These are phyloP conservation scores for Gari tellinella DNA, from an alignment of 2,888 invertebrate species.

Conservation along the genomic window DNA sequence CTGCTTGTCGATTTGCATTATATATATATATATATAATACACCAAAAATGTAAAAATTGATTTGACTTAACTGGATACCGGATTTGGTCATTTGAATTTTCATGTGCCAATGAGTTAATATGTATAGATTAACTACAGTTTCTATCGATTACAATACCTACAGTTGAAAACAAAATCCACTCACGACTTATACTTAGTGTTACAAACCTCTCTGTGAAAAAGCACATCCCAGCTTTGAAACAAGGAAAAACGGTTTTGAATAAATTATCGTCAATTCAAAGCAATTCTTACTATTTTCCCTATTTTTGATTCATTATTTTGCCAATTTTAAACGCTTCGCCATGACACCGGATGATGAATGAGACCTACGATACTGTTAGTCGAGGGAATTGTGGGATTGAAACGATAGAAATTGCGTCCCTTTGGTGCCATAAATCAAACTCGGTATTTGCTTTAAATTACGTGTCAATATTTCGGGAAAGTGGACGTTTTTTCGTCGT, in stretches of 20 bases:
- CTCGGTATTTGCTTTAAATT: slow-evolving; percentile 66
- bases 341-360: slow-evolving; percentile 57
- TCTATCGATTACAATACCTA: too few species aligned
- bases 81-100: too few species aligned
- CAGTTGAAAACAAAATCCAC: too few species aligned
- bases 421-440: slow-evolving; percentile 60
- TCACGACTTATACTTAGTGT: too few species aligned
- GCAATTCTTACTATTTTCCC: slow-evolving; percentile 40
- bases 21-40: too few species aligned
- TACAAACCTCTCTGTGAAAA: too few species aligned
- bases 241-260: neutral
- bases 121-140: too few species aligned
- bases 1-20: too few species aligned
- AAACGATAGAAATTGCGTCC: slow-evolving; percentile 59
- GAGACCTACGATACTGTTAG: slow-evolving; percentile 28
- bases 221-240: neutral
- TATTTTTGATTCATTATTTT: slow-evolving; percentile 60
- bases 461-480: slow-evolving; percentile 55
- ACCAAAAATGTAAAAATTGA: too few species aligned
- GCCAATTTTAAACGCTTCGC: slow-evolving; percentile 63
- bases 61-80: too few species aligned
- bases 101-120: too few species aligned
- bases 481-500: slow-evolving; percentile 1
- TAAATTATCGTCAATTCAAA: slow-evolving; percentile 23
- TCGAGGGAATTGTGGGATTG: slow-evolving; percentile 40